Evolutionary conservation across 2,113 vertebrate genomes (phyloP), one percentile per base, ranked within the genome.

Genomic region (Heliornis fulica): DNA sequence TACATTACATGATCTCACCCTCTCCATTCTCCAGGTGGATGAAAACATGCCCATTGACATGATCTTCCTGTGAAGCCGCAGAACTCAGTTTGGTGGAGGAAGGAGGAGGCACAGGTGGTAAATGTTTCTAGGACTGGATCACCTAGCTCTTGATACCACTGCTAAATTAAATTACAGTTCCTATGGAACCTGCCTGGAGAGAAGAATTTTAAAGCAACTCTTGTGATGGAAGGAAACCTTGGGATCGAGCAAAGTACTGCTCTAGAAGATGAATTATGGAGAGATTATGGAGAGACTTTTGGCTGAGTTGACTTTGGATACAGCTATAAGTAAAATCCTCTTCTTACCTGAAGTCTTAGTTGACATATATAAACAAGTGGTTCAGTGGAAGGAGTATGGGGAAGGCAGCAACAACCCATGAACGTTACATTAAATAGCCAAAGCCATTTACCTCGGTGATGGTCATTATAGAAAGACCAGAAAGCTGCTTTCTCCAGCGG

Each of bases 51-150:
- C 46, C 56, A 26, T 70, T 22, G 53, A 53, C 82, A 82, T n/a
- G 17, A 82, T 59, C 65, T 91, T 94, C 48, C 77, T 9, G 10
- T 26, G 66, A 46, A 87, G 77, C 75, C 3, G 13, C 53, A 87
- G 81, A 77, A 13, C 50, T 63, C 46, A 50, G 71, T 56, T 72
- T 71, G 51, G 31, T 69, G 83, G 68, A 87, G 74, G 68, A 72
- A 76, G 80, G 92, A 59, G 3, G 11, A 68, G 56, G 12, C 70
- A 94, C 29, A 93, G 75, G 74, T 90, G 77, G 63, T 21, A 60
- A 92, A 93, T 69, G 26, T 82, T 94, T 92, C 87, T 54, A 26
- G 78, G 63, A 50, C 93, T 96, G 86, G 90, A 86, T 93, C 74
- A 94, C 43, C 54, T 29, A 21, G 22, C 28, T 83, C n/a, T 77